These are phyloP conservation scores for Anadara kagoshimensis DNA, from an alignment of 1,140 invertebrate species.

Conservation along the genomic window DNA sequence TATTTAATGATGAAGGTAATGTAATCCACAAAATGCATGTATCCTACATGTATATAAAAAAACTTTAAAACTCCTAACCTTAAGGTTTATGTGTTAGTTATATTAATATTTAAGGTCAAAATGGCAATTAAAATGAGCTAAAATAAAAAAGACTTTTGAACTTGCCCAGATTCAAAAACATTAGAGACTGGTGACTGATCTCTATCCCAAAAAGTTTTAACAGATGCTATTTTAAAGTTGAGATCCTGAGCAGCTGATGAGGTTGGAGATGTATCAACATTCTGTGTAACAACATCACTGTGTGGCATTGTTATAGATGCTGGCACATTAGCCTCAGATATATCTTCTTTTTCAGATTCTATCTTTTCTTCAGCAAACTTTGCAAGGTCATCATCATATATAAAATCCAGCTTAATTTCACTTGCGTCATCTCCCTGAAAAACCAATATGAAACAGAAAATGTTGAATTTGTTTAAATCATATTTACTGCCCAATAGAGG, in stretches of 20 bases:
- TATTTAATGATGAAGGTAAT: too few relatives aligned
- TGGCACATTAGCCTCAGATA: slow-evolving; percentile 73
- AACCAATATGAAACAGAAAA: slow-evolving; percentile 57
- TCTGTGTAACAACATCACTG: slow-evolving; percentile 60
- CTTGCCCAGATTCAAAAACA: slow-evolving; percentile 35
- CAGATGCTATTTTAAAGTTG: slow-evolving; percentile 94
- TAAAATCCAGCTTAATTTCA: slow-evolving; percentile 93
- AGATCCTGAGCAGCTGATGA: slow-evolving; percentile 88
- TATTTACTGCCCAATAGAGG: too few relatives aligned
- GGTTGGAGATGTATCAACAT: slow-evolving; percentile 76
- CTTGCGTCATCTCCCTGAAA: slow-evolving; percentile 83
- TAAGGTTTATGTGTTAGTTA: too few relatives aligned
- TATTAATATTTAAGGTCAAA: too few relatives aligned
- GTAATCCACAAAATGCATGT: too few relatives aligned
- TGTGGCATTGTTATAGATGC: slow-evolving; percentile 79
- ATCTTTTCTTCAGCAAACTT: slow-evolving; percentile 83
- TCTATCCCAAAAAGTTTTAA: slow-evolving; percentile 91
- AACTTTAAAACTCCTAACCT: too few relatives aligned
- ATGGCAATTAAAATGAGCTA: too few relatives aligned
- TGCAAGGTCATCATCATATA: slow-evolving; percentile 83
- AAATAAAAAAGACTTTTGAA: neutral
- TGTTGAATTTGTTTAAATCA: neutral
- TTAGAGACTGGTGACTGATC: slow-evolving; percentile 58
- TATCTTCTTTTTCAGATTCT: slow-evolving; percentile 42
- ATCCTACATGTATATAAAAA: too few relatives aligned